Percentiles rank a stretch among this genome's conserved stretches.
Evolutionary conservation across 2,797 vertebrate genomes (phyloP).

Genomic region (Galagoides demidoff): DNA sequence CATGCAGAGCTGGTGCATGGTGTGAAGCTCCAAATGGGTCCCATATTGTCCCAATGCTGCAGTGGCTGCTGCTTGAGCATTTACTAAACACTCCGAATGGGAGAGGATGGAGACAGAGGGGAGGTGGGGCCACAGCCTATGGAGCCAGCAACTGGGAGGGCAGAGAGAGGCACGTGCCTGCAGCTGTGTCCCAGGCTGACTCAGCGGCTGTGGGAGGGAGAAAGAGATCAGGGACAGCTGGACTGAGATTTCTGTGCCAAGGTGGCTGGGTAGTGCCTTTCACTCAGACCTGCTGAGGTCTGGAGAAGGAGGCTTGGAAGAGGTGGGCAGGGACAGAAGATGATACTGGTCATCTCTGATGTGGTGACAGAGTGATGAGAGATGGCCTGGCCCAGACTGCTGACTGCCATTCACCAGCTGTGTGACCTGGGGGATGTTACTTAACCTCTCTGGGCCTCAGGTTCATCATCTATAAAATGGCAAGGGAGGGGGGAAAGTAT

Average conservation of each 20-base stretch:
- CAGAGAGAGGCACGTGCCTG: neutral
- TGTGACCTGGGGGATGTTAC: neutral
- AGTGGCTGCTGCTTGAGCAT: neutral
- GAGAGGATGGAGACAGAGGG: neutral
- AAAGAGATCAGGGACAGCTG: accelerated
- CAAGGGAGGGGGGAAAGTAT: neutral
- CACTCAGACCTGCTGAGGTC: neutral
- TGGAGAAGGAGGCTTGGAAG: neutral
- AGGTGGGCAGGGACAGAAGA: neutral
- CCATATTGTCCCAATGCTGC: neutral
- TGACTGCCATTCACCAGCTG: neutral
- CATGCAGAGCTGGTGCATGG: neutral
- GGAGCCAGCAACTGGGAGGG: neutral
- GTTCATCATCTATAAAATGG: neutral
- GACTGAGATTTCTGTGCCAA: neutral
- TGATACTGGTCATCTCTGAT: neutral
- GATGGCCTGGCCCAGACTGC: neutral
- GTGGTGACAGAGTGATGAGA: neutral
- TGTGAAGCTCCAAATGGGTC: too few relatives aligned
- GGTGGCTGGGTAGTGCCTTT: neutral
- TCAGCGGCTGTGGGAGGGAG: neutral
- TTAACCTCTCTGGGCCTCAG: neutral
- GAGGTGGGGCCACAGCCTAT: neutral
- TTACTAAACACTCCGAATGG: accelerated
- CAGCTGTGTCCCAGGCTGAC: neutral